Conservation (phyloP, 2,888 invertebrate species). For the Oscheius sp. region DNA sequence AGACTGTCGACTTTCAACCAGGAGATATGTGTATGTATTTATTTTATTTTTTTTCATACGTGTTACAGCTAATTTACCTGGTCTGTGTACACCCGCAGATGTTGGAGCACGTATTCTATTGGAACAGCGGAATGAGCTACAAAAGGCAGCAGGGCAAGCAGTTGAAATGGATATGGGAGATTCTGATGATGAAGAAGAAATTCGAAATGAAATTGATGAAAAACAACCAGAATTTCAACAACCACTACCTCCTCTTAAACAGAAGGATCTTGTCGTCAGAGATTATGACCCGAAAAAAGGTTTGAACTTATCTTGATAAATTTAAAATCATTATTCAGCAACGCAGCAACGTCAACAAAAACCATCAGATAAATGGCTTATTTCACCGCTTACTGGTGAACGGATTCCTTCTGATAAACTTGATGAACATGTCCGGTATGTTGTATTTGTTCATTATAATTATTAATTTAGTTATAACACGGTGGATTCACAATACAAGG, state of each 20-base stretch:
- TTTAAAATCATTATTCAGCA: conserved; percentile 17
- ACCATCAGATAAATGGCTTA: conserved; percentile 79
- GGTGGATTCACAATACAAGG: conserved; percentile 77
- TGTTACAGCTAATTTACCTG: conserved; percentile 72
- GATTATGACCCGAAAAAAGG: conserved; percentile 92
- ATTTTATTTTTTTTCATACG: not conserved
- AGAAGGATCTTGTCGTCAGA: conserved; percentile 51
- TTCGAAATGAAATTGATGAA: conserved; percentile 1
- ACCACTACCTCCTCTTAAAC: conserved; percentile 76
- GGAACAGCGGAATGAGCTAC: conserved; percentile 71
- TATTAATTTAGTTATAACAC: conserved; percentile 65
- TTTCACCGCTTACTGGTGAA: conserved; percentile 97
- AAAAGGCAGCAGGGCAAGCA: conserved; percentile 58
- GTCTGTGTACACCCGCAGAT: conserved; percentile 74
- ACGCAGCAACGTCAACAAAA: conserved; percentile 23
- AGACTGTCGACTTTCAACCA: conserved; percentile 97
- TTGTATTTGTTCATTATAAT: not conserved
- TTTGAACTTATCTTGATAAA: not conserved
- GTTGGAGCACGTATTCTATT: conserved; percentile 74
- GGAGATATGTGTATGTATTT: conserved; percentile 82
- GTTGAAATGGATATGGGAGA: conserved; percentile 70
- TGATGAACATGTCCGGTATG: conserved; percentile 89
- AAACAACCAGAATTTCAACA: conserved; percentile 46
- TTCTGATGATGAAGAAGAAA: conserved; percentile 58
- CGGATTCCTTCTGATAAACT: conserved; percentile 95